A percentile compares a stretch with the other conserved stretches of the same genome.
Evolutionary conservation across 2,797 vertebrate species (phyloP).

Genomic region (Molossus alvarezi): DNA sequence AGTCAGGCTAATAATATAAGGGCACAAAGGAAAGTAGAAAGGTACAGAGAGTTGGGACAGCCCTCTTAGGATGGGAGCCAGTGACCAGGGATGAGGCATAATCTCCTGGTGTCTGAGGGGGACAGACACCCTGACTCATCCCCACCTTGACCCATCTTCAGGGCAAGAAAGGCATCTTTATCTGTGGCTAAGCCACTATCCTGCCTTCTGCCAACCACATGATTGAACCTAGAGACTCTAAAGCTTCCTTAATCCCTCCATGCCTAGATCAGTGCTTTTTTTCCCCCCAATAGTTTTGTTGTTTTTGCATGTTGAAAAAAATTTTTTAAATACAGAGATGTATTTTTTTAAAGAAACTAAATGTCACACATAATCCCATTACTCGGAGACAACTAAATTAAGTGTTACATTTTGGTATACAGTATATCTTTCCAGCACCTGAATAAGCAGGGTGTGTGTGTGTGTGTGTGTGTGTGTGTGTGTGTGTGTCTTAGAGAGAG

Average conservation of each 20-base stretch:
- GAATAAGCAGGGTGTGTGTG: neutral
- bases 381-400: neutral
- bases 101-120: neutral
- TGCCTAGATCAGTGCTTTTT: neutral
- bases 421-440: neutral
- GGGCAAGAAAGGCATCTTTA: neutral
- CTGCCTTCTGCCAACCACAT: neutral
- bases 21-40: neutral
- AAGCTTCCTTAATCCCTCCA: neutral
- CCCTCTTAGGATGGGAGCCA: neutral
- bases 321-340: neutral
- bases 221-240: neutral
- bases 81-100: neutral
- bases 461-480: neutral
- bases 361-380: neutral
- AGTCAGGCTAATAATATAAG: neutral
- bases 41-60: too few species aligned
- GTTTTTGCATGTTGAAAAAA: neutral
- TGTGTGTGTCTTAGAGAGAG: neutral
- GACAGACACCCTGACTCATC: neutral
- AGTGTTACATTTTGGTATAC: neutral
- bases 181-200: neutral
- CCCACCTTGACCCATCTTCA: too few species aligned
- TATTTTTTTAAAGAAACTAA: constrained; percentile 4
- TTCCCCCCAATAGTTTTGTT: neutral